These are phyloP conservation scores for Thereuonema tuberculata DNA, from an alignment of 1,140 invertebrate species.

Conservation along the genomic window DNA sequence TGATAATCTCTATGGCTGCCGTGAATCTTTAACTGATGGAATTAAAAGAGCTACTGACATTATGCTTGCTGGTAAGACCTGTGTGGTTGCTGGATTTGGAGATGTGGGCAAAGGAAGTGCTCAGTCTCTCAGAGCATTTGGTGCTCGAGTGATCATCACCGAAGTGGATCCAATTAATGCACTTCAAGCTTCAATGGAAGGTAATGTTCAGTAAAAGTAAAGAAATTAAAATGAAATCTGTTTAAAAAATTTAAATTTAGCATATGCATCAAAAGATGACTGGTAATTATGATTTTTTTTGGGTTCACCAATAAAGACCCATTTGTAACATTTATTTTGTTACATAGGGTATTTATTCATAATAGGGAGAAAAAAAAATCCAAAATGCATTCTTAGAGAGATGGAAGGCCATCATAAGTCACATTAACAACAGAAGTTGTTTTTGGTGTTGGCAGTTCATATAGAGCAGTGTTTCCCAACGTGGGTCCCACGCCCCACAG, in stretches of 20 bases:
- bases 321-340: too few species aligned
- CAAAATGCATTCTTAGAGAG: too few species aligned
- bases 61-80: constrained; percentile 98
- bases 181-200: constrained; percentile 97
- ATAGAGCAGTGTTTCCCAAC: too few species aligned
- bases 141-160: constrained; percentile 88
- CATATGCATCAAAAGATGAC: neutral
- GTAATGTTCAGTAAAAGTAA: constrained; percentile 28
- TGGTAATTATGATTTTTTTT: too few species aligned
- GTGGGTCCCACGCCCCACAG: too few species aligned
- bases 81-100: constrained; percentile 94
- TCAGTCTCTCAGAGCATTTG: constrained; percentile 85
- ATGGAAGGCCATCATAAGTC: too few species aligned
- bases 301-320: too few species aligned
- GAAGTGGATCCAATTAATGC: constrained; percentile 99
- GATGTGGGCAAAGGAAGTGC: constrained; percentile 99
- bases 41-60: constrained; percentile 96
- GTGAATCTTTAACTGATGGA: constrained; percentile 95
- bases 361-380: constrained; percentile 43
- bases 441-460: too few species aligned
- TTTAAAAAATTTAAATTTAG: too few species aligned
- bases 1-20: constrained; percentile 97
- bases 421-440: too few species aligned
- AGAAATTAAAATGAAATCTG: neutral
- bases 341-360: too few species aligned